Conservation (phyloP, 2,113 vertebrate species). For the Meles meles region DNA sequence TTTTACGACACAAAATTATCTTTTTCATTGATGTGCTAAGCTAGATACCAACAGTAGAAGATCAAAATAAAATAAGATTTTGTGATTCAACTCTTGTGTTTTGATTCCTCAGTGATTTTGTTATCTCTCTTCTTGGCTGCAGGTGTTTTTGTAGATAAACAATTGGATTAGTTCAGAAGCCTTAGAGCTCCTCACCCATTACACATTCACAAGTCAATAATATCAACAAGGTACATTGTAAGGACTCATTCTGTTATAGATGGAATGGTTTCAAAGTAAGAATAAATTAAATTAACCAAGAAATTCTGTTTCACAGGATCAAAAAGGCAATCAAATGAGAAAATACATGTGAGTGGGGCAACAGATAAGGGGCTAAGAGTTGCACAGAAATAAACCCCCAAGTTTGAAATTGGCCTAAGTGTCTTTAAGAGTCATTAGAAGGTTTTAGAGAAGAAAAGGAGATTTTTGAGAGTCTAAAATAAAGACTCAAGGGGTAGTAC, state of each 20-base stretch:
- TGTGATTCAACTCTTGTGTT: slow-evolving; percentile 43
- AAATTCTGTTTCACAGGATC: slow-evolving; percentile 11
- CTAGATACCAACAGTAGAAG: slow-evolving; percentile 38
- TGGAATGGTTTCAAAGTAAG: background rate
- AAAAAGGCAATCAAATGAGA: background rate
- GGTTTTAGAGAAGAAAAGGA: background rate
- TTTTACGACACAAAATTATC: slow-evolving; percentile 39
- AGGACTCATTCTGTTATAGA: background rate
- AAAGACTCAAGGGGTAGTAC: background rate
- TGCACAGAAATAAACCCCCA: background rate
- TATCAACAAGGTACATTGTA: background rate
- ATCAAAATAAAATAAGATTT: slow-evolving; percentile 61
- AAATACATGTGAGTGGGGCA: background rate
- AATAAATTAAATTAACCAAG: slow-evolving; percentile 13
- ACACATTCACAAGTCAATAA: background rate
- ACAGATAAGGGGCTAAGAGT: background rate
- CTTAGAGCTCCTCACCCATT: background rate
- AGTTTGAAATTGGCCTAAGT: background rate
- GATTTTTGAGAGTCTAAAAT: background rate
- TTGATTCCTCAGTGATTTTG: slow-evolving; percentile 48
- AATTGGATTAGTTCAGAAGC: slow-evolving; percentile 12
- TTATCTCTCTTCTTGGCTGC: slow-evolving; percentile 32
- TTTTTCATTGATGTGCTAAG: slow-evolving; percentile 31
- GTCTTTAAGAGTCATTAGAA: background rate
- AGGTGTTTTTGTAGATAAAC: slow-evolving; percentile 55